These are phyloP conservation scores for Saturnia japonica DNA, from an alignment of 2,888 invertebrate genomes.

Conservation along the genomic window DNA sequence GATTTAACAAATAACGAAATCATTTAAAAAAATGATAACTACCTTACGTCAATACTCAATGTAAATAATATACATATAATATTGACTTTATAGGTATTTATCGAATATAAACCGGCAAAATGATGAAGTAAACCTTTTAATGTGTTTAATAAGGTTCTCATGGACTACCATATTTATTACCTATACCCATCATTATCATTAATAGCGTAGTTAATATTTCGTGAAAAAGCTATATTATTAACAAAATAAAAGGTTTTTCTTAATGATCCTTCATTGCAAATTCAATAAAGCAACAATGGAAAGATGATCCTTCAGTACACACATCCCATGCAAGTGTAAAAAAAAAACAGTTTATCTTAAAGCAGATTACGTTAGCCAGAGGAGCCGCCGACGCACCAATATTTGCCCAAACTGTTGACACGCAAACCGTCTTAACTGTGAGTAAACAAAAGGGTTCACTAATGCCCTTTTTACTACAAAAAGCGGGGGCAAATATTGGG, in stretches of 20 bases:
- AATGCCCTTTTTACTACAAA: slow-evolving; percentile 81
- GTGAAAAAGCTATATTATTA: not conserved
- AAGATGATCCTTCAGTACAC: slow-evolving; percentile 39
- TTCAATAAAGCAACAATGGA: slow-evolving; percentile 44
- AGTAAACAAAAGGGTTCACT: slow-evolving; percentile 79
- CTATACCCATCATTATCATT: not conserved
- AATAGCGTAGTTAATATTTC: not conserved
- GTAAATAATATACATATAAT: not conserved
- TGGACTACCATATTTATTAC: not conserved
- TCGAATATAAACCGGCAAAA: not conserved
- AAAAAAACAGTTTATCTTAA: slow-evolving; percentile 28
- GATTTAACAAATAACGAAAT: not conserved
- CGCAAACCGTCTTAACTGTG: slow-evolving; percentile 77
- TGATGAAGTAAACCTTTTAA: not conserved
- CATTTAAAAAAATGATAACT: not conserved
- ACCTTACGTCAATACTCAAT: not conserved
- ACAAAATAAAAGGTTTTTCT: not conserved
- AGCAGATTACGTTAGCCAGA: slow-evolving; percentile 72
- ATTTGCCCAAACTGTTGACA: slow-evolving; percentile 74
- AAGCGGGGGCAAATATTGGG: slow-evolving; percentile 71
- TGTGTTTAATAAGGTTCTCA: not conserved
- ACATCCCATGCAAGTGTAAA: slow-evolving; percentile 21
- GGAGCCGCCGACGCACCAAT: slow-evolving; percentile 72
- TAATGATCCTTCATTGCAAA: not conserved
- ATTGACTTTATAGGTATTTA: not conserved